Conservation (phyloP, 2,113 vertebrate species). For the Anser cygnoides region DNA sequence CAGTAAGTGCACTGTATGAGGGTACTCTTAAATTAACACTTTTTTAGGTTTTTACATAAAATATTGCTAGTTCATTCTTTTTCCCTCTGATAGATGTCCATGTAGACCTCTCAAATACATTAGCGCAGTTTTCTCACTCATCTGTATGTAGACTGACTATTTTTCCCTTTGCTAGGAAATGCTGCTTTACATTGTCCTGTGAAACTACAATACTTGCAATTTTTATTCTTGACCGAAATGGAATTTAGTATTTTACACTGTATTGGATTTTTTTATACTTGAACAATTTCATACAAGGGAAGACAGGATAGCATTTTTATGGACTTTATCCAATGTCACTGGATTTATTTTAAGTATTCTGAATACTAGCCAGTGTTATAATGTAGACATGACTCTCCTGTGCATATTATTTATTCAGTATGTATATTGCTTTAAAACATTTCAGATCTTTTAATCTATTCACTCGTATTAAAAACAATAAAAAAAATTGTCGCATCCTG, state of each 20-base stretch:
- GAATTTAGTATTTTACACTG: slow-evolving; percentile 98
- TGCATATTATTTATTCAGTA: slow-evolving; percentile 90
- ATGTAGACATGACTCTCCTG: slow-evolving; percentile 91
- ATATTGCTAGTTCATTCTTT: slow-evolving; percentile 83
- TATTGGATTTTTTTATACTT: slow-evolving; percentile 99
- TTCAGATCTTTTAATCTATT: slow-evolving; percentile 93
- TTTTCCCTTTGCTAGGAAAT: slow-evolving; percentile 79
- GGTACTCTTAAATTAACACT: slow-evolving; percentile 85
- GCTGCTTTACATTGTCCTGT: slow-evolving; percentile 93
- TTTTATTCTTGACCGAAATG: slow-evolving; percentile 93
- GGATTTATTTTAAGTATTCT: slow-evolving; percentile 92
- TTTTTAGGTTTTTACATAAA: slow-evolving; percentile 88
- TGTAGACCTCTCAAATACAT: slow-evolving; percentile 77
- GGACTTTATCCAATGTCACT: slow-evolving; percentile 94
- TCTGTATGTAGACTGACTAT: slow-evolving; percentile 80
- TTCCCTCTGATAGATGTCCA: slow-evolving; percentile 70
- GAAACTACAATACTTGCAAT: slow-evolving; percentile 93
- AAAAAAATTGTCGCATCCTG: slow-evolving; percentile 75
- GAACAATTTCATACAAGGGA: slow-evolving; percentile 99
- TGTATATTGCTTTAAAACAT: slow-evolving; percentile 86
- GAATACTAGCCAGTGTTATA: slow-evolving; percentile 87
- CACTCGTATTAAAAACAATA: slow-evolving; percentile 93
- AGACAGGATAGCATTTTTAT: slow-evolving; percentile 93
- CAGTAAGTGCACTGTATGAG: slow-evolving; percentile 95
- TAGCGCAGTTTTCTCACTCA: slow-evolving; percentile 68